Conservation (phyloP, 2,797 vertebrate species). For the Trematocara caparti region DNA sequence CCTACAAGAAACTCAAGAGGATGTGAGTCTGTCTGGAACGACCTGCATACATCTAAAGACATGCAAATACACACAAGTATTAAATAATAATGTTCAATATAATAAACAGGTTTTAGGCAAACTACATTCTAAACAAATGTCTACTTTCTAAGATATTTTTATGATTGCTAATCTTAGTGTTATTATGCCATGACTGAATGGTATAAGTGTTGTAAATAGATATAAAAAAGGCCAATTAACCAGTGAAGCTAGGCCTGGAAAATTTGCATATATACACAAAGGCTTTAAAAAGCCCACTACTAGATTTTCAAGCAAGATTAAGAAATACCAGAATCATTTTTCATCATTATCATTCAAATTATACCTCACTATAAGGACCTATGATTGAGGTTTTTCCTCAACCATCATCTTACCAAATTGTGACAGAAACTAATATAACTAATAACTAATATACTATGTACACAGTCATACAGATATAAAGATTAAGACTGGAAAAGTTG, state of each 20-base stretch:
- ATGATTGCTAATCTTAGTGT: not conserved
- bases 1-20: slow-evolving; percentile 97
- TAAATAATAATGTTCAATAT: not conserved
- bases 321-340: not conserved
- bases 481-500: not conserved
- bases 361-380: fast-evolving
- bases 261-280: not conserved
- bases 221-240: not conserved
- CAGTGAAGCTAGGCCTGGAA: not conserved
- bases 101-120: fast-evolving
- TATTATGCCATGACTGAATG: not conserved
- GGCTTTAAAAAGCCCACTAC: not conserved
- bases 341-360: not conserved
- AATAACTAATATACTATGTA: not conserved
- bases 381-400: not conserved
- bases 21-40: slow-evolving; percentile 81
- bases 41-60: not conserved
- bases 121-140: no score
- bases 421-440: not conserved
- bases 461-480: not conserved
- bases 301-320: not conserved
- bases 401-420: not conserved
- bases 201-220: not conserved
- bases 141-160: not conserved
- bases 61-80: not conserved